Conservation (phyloP, 2,888 invertebrate species). For the Dyspetes luteomarginatus region DNA sequence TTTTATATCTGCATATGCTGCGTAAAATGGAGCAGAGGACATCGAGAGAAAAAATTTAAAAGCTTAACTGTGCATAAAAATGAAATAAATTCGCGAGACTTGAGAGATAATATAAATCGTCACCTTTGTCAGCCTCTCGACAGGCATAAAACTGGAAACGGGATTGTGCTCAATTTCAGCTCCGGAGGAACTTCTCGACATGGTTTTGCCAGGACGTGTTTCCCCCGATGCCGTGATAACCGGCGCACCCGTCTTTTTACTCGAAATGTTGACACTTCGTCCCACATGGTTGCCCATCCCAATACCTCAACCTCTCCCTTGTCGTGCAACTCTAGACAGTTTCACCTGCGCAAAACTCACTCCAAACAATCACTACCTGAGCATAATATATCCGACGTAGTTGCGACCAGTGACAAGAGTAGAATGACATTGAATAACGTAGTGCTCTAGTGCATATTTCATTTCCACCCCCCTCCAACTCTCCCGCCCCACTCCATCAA, state of each 20-base stretch:
- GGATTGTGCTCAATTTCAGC: slow-evolving; percentile 88
- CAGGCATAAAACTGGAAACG: slow-evolving; percentile 87
- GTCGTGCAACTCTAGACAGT: slow-evolving; percentile 40
- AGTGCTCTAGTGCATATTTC: slow-evolving; percentile 43
- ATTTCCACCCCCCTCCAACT: not conserved
- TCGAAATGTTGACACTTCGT: slow-evolving; percentile 71
- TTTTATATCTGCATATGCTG: not conserved
- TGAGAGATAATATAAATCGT: slow-evolving; percentile 63
- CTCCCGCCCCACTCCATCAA: not conserved
- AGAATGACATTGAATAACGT: slow-evolving; percentile 61
- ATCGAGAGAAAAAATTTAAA: not conserved
- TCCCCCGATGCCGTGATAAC: slow-evolving; percentile 59
- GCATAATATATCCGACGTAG: slow-evolving; percentile 55
- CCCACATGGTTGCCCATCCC: slow-evolving; percentile 77
- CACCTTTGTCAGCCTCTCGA: slow-evolving; percentile 91
- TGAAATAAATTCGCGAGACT: not conserved
- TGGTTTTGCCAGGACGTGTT: slow-evolving; percentile 80
- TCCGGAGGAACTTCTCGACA: slow-evolving; percentile 87
- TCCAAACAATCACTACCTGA: slow-evolving; percentile 46
- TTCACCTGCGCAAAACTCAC: slow-evolving; percentile 50
- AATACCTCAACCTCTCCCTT: slow-evolving; percentile 25
- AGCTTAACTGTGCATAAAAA: not conserved
- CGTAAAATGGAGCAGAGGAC: too few relatives aligned
- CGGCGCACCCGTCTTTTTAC: slow-evolving; percentile 69
- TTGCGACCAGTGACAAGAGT: slow-evolving; percentile 38